Evolutionary conservation across 92 coral and sea anemone genomes (phyloP).

Genomic region (Heteractis magnifica): DNA sequence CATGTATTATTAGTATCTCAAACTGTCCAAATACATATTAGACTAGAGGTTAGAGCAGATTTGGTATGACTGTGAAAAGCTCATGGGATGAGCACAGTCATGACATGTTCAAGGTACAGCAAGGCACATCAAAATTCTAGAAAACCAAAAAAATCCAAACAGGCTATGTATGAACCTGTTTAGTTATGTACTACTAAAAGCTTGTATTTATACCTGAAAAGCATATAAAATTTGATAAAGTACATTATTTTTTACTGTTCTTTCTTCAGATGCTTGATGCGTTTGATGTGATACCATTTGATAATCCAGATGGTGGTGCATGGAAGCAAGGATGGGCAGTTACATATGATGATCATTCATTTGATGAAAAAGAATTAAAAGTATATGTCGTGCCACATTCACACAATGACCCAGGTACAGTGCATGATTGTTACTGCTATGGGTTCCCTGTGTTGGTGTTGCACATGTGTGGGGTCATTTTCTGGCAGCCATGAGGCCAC

Average conservation of each 20-base stretch:
- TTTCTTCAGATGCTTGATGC: conserved; percentile 84
- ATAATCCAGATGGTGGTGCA: conserved; percentile 93
- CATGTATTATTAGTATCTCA: too few species aligned
- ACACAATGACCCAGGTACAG: conserved; percentile 97
- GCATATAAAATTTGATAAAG: background rate
- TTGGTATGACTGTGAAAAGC: too few species aligned
- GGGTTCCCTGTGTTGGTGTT: background rate
- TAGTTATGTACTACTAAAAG: too few species aligned
- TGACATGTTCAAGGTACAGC: too few species aligned
- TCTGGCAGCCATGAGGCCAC: background rate
- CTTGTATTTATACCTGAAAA: too few species aligned
- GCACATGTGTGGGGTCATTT: background rate
- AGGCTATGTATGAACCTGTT: too few species aligned
- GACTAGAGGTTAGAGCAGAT: too few species aligned
- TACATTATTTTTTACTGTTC: background rate
- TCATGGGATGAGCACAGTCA: too few species aligned
- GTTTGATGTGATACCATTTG: conserved; percentile 93
- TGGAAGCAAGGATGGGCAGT: conserved; percentile 99
- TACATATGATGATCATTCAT: conserved; percentile 53
- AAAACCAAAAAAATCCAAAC: too few species aligned
- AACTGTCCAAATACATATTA: too few species aligned
- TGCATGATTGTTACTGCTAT: background rate
- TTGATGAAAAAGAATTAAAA: conserved; percentile 70
- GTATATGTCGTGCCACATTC: conserved; percentile 99
- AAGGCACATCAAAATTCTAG: too few species aligned